Evolutionary conservation across 2,797 vertebrate genomes (phyloP), one percentile per base, ranked within the genome.

Genomic region (Centropyge bicolor): DNA sequence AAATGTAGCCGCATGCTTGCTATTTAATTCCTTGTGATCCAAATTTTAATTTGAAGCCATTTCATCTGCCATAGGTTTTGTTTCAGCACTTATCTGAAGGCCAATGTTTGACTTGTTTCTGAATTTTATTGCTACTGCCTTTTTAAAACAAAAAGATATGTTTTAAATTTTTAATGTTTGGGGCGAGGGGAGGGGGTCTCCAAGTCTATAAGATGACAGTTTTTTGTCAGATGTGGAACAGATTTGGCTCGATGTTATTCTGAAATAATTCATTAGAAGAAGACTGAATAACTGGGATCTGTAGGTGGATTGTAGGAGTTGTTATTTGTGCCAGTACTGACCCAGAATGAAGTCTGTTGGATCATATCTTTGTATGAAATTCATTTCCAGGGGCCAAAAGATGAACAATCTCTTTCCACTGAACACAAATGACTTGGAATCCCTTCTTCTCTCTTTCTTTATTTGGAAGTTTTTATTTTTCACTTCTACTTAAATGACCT

Each of bases 1-100:
- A 94, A 90, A 93, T 90, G 92, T 96, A 95, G 92, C 93, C 91
- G 95, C 95, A 95, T 96, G 95, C 95, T 95, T 93, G 95, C 93
- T 93, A 89, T 94, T 83, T 88, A 93, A 90, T 82, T 89, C 89
- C 91, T 86, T 91, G 89, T 93, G 86, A 71, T 92, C 89, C 66
- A n/a, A 49, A 11, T 43, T 87, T 81, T 86, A 0, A 41, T 68
- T 90, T 76, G 27, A 78, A 11, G 22, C 48, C 59, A 85, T 87
- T 88, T 87, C 87, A 76, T 70, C 81, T 86, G 60, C 76, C 78
- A 84, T 77, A 48, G 35, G 43, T 85, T 88, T 84, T 41, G 52
- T 87, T 90, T 70, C 79, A 86, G 79, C 68, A 71, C 76, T 88
- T 88, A 86, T 87, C 70, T 45, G 74, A 86, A 89, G 79, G 83